Evolutionary conservation across 2,888 invertebrate genomes (phyloP).

Genomic region (Quadroppia sp.): DNA sequence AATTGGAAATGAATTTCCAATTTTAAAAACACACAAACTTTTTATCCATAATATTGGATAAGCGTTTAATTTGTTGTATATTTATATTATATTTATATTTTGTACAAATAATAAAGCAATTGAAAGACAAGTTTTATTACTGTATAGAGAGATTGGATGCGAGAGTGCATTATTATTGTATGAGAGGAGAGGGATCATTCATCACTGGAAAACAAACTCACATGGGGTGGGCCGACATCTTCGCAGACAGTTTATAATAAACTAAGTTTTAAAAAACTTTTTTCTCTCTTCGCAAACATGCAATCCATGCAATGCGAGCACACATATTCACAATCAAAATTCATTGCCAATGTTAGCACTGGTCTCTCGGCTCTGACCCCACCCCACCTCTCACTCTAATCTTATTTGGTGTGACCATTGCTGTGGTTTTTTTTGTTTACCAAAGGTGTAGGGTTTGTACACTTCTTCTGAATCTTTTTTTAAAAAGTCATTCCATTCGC

Average conservation of each 20-base stretch:
- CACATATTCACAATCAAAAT: conserved; percentile 20
- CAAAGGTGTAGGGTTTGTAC: conserved; percentile 11
- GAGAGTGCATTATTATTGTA: conserved; percentile 31
- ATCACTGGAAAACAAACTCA: conserved; percentile 35
- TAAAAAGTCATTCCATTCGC: conserved; percentile 2
- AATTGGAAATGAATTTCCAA: conserved; percentile 9
- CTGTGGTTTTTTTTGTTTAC: conserved; percentile 5
- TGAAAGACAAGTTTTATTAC: conserved; percentile 33
- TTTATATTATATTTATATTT: no score
- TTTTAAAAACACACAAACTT: background rate
- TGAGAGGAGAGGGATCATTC: conserved; percentile 34
- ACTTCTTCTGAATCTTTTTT: background rate
- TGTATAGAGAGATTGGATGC: conserved; percentile 12
- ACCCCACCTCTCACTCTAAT: conserved; percentile 28
- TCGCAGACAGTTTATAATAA: conserved; percentile 36
- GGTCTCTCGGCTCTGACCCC: background rate
- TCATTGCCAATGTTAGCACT: conserved; percentile 16
- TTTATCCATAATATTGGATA: background rate
- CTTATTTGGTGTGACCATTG: conserved; percentile 28
- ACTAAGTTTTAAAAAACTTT: conserved; percentile 23
- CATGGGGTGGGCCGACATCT: conserved; percentile 32
- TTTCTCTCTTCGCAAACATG: conserved; percentile 8
- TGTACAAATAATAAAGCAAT: conserved; percentile 26
- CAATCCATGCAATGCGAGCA: conserved; percentile 17
- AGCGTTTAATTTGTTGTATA: conserved; percentile 26